Evolutionary conservation across 37 sponge, comb jelly and placozoan species (phyloP).

Genomic region (Corticium candelabrum): DNA sequence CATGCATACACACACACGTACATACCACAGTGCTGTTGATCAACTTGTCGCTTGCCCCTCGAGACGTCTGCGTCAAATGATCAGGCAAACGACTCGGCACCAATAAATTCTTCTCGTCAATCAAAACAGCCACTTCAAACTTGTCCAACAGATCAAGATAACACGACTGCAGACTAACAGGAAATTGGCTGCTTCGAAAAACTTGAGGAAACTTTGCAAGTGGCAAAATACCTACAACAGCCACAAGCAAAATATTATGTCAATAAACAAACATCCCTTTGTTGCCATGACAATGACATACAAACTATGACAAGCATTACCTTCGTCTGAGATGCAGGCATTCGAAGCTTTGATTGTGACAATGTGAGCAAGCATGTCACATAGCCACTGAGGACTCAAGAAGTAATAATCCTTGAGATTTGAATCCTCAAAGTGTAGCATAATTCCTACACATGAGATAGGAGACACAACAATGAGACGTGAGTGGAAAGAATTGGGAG

Average conservation of each 20-base stretch:
- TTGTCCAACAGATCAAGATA: slow-evolving; percentile 76
- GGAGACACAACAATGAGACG: background rate
- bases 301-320: too few relatives aligned
- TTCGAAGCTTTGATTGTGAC: slow-evolving; percentile 87
- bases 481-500: background rate
- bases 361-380: slow-evolving; percentile 92
- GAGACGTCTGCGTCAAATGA: too few relatives aligned
- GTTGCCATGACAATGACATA: too few relatives aligned
- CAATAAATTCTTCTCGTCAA: slow-evolving; percentile 40
- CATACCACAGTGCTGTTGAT: too few relatives aligned
- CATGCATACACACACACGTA: too few relatives aligned
- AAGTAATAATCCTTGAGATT: slow-evolving; percentile 83
- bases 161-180: slow-evolving; percentile 50
- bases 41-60: too few relatives aligned
- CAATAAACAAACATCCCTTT: background rate
- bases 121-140: slow-evolving; percentile 72
- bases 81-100: slow-evolving; percentile 77
- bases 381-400: slow-evolving; percentile 89
- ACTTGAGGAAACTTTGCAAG: background rate
- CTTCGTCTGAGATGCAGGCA: slow-evolving; percentile 42
- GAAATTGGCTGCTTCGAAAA: slow-evolving; percentile 15
- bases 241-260: background rate
- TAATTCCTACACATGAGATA: background rate
- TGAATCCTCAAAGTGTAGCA: slow-evolving; percentile 52
- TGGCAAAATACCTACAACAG: background rate